Percentiles rank a stretch among this genome's conserved stretches.
Evolutionary conservation across 2,888 invertebrate genomes (phyloP).

Genomic region (Agelastica alni): DNA sequence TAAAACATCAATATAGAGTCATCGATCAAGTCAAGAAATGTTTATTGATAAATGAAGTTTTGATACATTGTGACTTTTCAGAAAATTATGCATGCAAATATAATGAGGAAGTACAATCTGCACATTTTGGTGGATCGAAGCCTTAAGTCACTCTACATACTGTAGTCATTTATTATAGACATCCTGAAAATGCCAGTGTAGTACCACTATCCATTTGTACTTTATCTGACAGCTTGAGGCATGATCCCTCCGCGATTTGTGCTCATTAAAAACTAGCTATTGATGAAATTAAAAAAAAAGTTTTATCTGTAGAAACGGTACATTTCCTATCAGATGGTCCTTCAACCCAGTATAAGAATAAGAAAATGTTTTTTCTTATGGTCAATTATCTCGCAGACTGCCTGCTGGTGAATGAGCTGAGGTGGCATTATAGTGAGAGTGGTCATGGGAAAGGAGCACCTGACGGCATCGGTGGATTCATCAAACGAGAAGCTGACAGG

Average conservation of each 20-base stretch:
- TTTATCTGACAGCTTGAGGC: not conserved
- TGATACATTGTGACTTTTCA: not conserved
- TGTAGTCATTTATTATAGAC: not conserved
- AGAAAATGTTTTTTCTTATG: conserved; percentile 6
- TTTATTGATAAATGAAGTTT: not conserved
- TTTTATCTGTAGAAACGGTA: not conserved
- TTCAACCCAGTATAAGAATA: conserved; percentile 12
- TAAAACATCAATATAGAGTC: not conserved
- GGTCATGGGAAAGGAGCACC: conserved; percentile 1
- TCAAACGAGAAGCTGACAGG: not conserved
- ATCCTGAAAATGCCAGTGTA: not conserved
- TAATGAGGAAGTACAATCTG: not conserved
- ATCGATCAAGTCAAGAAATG: not conserved
- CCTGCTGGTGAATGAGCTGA: not conserved
- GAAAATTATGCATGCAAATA: not conserved
- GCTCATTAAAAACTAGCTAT: not conserved
- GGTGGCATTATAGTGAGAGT: not conserved
- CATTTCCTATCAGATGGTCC: conserved; percentile 12
- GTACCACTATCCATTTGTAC: not conserved
- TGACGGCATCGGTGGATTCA: not conserved
- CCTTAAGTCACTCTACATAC: not conserved
- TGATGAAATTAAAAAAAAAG: not conserved
- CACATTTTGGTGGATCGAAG: conserved; percentile 6
- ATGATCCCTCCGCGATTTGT: not conserved
- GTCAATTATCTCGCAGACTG: not conserved